phyloP scores from a whole-genome alignment of 2,888 invertebrate species.

The Archaeoteleia sp. region DNA sequence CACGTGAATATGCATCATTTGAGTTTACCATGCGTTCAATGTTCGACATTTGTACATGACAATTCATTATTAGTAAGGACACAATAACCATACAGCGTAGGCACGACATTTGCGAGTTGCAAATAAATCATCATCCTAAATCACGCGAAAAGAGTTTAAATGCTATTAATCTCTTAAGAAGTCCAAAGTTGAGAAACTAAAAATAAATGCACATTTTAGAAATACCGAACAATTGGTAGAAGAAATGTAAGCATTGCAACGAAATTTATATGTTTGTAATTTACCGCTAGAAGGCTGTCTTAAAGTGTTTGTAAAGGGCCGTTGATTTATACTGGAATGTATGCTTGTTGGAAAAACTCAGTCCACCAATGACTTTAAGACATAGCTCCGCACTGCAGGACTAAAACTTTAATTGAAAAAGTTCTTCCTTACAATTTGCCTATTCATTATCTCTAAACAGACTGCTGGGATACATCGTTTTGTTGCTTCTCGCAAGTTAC shows the following conservation, averaged over 20 bases:
- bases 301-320: constrained; percentile 33
- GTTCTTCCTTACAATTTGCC: constrained; percentile 66
- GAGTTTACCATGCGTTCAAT: constrained; percentile 10
- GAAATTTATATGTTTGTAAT: constrained; percentile 37
- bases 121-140: no score
- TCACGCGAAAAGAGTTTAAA: no score
- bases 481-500: constrained; percentile 50
- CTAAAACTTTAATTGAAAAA: constrained; percentile 71
- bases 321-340: constrained; percentile 48
- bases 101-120: no score
- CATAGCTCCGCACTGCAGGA: constrained; percentile 28
- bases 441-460: constrained; percentile 63
- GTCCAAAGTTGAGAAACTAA: not conserved
- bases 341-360: constrained; percentile 32
- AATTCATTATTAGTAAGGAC: no score
- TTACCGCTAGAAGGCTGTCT: constrained; percentile 36
- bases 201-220: not conserved
- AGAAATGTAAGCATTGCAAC: constrained; percentile 18
- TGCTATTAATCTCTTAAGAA: no score
- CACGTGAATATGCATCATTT: constrained; percentile 20
- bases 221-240: not conserved
- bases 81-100: no score
- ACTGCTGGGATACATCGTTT: constrained; percentile 50
- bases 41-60: constrained; percentile 20
- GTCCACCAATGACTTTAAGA: constrained; percentile 34